Conservation (phyloP, 2,888 invertebrate genomes). For the Brenthis ino region DNA sequence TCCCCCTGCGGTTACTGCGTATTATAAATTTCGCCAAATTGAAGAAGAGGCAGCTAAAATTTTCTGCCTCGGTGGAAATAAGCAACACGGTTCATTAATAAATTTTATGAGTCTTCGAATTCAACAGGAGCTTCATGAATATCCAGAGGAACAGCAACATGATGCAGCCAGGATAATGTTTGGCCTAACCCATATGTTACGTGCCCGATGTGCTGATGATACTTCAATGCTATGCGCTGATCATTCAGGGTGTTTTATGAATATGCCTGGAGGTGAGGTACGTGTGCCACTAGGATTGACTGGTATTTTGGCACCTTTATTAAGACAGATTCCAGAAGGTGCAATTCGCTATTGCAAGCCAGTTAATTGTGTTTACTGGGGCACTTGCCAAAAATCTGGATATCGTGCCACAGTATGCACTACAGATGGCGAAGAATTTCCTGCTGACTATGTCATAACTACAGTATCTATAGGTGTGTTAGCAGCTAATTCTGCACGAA, state of each 20-base stretch:
- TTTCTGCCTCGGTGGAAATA: constrained; percentile 82
- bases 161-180: constrained; percentile 86
- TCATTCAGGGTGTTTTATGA: constrained; percentile 70
- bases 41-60: constrained; percentile 84
- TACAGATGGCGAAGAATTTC: constrained; percentile 85
- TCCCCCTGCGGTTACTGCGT: constrained; percentile 83
- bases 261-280: constrained; percentile 82
- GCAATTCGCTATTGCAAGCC: constrained; percentile 86
- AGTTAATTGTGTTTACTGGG: constrained; percentile 87
- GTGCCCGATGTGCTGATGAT: constrained; percentile 86
- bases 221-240: constrained; percentile 68
- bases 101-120: constrained; percentile 86
- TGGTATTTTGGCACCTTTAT: constrained; percentile 84
- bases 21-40: constrained; percentile 85
- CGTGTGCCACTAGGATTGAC: constrained; percentile 85
- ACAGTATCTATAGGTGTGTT: constrained; percentile 90
- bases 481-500: constrained; percentile 81
- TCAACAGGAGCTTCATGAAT: constrained; percentile 85
- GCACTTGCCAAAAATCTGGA: constrained; percentile 76
- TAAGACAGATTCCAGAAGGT: constrained; percentile 84
- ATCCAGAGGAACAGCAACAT: constrained; percentile 85
- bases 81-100: constrained; percentile 84
- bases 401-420: constrained; percentile 83
- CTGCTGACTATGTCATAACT: constrained; percentile 90
- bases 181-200: constrained; percentile 83